A percentile compares a stretch with the other conserved stretches of the same genome.
Conservation (phyloP, 1,140 invertebrate genomes). For the Rhizoglyphus robini region DNA sequence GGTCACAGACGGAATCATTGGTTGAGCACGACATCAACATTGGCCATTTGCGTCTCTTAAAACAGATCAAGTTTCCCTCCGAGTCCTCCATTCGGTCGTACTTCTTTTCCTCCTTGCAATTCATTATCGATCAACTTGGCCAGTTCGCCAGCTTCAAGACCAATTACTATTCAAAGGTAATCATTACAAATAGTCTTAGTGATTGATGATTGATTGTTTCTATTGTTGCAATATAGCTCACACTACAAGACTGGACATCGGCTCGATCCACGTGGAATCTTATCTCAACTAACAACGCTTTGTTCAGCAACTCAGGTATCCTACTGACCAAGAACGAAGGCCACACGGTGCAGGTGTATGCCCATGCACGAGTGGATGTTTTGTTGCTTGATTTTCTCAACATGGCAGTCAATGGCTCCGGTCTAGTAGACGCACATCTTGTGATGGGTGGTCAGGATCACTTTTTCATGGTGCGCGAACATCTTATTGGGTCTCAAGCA, state of each 20-base stretch:
- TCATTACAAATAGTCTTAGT: too few relatives aligned
- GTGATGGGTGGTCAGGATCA: conserved; percentile 77
- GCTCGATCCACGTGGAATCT: conserved; percentile 27
- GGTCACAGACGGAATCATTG: neutral
- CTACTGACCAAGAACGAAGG: conserved; percentile 52
- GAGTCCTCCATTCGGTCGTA: neutral
- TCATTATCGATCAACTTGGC: neutral
- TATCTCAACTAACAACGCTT: conserved; percentile 23
- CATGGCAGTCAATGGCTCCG: conserved; percentile 82
- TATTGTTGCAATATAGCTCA: neutral
- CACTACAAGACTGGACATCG: conserved; percentile 13
- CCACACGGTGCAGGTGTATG: conserved; percentile 41
- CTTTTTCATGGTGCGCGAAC: conserved; percentile 85
- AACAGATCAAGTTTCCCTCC: neutral
- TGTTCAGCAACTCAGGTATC: conserved; percentile 26
- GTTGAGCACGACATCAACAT: neutral
- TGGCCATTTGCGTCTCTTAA: neutral
- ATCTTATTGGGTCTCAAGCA: conserved; percentile 42
- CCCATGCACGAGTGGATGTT: conserved; percentile 34
- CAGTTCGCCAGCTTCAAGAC: neutral
- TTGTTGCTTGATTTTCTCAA: conserved; percentile 82
- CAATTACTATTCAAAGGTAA: conserved; percentile 3
- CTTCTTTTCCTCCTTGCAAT: neutral
- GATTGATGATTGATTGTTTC: neutral
- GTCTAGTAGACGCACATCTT: conserved; percentile 77